Percentiles rank a stretch among this genome's conserved stretches.
phyloP scores from a whole-genome alignment of 2,797 vertebrate genomes.

The Pipistrellus pipistrellus region DNA sequence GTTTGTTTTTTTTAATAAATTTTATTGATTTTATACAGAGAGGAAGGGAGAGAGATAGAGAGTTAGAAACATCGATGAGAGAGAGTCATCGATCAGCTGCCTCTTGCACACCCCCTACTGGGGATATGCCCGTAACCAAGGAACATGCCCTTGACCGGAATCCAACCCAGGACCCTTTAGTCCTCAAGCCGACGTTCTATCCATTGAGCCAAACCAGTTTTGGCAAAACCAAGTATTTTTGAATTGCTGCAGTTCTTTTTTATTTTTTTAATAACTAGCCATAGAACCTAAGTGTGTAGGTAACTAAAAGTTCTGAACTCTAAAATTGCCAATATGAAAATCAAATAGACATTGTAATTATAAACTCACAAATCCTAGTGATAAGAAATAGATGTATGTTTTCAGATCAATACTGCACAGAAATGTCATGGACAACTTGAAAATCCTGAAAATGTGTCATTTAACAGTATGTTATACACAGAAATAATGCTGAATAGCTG shows the following conservation, averaged over 20 bases:
- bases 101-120: no score
- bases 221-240: background rate
- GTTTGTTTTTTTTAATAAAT: constrained; percentile 27
- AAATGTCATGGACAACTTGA: background rate
- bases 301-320: constrained; percentile 46
- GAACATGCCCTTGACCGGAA: no score
- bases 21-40: no score
- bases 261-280: constrained; percentile 34
- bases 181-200: no score
- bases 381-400: background rate
- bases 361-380: background rate
- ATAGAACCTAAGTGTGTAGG: background rate
- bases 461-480: background rate
- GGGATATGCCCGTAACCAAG: no score
- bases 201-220: no score
- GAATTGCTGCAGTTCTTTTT: background rate
- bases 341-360: background rate
- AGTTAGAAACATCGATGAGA: no score
- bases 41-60: no score
- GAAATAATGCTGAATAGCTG: background rate
- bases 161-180: no score
- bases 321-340: constrained; percentile 28
- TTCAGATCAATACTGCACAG: background rate
- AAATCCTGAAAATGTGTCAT: background rate
- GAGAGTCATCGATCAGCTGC: no score